phyloP scores from a whole-genome alignment of 2,888 invertebrate genomes.

The Rhamnusium bicolor region DNA sequence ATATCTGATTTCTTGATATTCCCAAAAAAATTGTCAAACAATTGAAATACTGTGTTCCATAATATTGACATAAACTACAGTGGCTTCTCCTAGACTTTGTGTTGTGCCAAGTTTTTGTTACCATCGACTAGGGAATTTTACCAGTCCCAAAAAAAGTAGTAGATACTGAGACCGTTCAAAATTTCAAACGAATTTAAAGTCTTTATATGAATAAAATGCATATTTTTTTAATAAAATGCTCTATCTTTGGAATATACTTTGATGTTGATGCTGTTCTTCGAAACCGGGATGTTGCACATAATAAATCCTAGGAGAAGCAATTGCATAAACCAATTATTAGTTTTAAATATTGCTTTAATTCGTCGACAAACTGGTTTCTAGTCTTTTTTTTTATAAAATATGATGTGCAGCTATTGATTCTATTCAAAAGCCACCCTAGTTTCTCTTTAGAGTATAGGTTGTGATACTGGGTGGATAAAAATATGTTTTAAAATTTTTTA shows the following conservation, averaged over 20 bases:
- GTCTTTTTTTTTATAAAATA: constrained; percentile 1
- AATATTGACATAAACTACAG: too few relatives aligned
- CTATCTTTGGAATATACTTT: too few relatives aligned
- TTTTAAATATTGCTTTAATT: constrained; percentile 5
- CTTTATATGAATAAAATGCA: too few relatives aligned
- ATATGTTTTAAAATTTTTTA: not conserved
- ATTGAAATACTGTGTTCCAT: not conserved
- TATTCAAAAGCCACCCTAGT: constrained; percentile 13
- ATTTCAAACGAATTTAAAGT: too few relatives aligned
- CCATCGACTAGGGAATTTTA: too few relatives aligned
- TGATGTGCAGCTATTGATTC: constrained; percentile 10
- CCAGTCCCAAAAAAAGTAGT: too few relatives aligned
- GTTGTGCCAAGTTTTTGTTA: too few relatives aligned
- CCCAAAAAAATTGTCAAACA: not conserved
- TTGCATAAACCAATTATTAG: not conserved
- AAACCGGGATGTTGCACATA: too few relatives aligned
- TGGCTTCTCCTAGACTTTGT: not conserved
- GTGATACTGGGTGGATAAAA: not conserved
- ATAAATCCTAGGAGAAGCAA: not conserved
- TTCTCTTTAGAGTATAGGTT: constrained; percentile 1
- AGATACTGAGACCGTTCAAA: too few relatives aligned
- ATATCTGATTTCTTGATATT: too few relatives aligned
- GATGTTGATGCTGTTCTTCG: too few relatives aligned
- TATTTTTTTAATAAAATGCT: too few relatives aligned
- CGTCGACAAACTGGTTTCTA: not conserved